Conservation (phyloP, 2,113 vertebrate genomes). For the Megalops atlanticus region DNA sequence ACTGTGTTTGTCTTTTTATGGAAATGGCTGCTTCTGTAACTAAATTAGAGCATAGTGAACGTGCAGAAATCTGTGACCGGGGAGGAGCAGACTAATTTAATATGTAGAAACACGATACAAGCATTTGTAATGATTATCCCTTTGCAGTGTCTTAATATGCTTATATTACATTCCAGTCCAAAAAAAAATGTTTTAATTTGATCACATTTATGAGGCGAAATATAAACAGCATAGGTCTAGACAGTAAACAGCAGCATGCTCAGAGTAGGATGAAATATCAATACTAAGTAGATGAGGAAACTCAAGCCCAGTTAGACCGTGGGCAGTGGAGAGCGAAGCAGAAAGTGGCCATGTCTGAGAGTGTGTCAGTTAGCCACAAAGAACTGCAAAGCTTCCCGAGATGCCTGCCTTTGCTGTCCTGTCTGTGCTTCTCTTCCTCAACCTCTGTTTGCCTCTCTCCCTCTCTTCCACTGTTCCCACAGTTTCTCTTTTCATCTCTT, state of each 20-base stretch:
- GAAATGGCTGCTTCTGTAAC: neutral
- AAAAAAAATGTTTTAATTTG: conserved; percentile 70
- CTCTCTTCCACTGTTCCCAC: no score
- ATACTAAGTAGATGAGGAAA: conserved; percentile 76
- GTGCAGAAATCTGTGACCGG: neutral
- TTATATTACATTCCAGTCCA: conserved; percentile 72
- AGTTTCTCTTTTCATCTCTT: no score
- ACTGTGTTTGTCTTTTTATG: neutral
- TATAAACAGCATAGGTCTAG: conserved; percentile 70
- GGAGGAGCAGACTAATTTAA: conserved; percentile 61
- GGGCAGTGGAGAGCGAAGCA: conserved; percentile 23
- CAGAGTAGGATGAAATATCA: conserved; percentile 58
- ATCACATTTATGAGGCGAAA: conserved; percentile 71
- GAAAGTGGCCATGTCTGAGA: conserved; percentile 7
- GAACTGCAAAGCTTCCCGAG: neutral
- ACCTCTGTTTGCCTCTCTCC: no score
- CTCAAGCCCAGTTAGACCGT: conserved; percentile 39
- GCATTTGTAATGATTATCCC: conserved; percentile 70
- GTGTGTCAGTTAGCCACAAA: neutral
- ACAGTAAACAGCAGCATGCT: conserved; percentile 67
- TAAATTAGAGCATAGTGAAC: neutral
- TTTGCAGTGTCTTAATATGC: conserved; percentile 67
- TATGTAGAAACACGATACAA: conserved; percentile 65
- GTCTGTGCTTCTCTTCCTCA: neutral
- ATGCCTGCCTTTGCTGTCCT: neutral